Evolutionary conservation across 2,113 vertebrate genomes (phyloP).

Genomic region (Cygnus atratus): DNA sequence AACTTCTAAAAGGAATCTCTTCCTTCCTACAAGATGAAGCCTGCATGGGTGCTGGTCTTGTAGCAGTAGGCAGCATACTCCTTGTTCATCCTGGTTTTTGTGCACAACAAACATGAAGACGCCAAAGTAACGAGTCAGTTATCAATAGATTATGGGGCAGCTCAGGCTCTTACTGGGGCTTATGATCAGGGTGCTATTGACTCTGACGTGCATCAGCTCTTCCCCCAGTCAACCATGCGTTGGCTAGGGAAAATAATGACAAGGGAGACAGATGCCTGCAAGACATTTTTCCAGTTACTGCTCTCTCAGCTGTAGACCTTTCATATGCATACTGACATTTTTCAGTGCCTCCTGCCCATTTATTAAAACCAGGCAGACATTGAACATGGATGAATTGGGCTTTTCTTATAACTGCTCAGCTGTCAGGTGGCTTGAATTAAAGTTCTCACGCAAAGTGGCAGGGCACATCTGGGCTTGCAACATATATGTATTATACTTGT

Average conservation of each 20-base stretch:
- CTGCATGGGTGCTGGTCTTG: neutral
- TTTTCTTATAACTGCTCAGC: neutral
- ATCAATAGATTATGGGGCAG: neutral
- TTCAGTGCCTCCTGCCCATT: too few species aligned
- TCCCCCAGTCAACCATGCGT: neutral
- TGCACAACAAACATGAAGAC: neutral
- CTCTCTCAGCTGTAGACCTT: neutral
- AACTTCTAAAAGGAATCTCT: neutral
- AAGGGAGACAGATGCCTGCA: neutral
- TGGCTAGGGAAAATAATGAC: neutral
- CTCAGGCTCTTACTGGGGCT: neutral
- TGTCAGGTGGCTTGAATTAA: neutral
- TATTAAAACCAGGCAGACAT: neutral
- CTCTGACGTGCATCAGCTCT: neutral
- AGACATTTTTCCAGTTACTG: too few species aligned
- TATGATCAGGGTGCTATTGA: neutral
- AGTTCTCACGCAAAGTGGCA: neutral
- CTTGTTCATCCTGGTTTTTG: accelerated
- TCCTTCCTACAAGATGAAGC: neutral
- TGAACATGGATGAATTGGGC: neutral
- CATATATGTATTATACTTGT: neutral
- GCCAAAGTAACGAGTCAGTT: neutral
- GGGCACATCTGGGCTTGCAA: neutral
- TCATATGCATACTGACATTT: neutral
- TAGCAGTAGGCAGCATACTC: neutral